These are phyloP conservation scores for Atlantisia rogersi DNA, from an alignment of 2,113 vertebrate species.

Conservation along the genomic window DNA sequence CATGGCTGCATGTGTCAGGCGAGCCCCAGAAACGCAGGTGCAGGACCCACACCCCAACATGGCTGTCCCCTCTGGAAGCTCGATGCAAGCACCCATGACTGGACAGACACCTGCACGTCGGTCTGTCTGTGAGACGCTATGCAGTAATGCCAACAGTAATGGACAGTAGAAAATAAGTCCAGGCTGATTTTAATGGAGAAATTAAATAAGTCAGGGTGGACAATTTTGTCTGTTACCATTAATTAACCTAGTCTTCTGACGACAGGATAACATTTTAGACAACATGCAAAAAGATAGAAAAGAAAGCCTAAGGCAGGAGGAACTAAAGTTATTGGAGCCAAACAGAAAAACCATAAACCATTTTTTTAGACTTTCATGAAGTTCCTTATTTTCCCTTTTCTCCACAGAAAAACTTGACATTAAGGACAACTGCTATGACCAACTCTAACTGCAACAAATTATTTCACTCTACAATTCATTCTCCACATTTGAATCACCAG, in stretches of 20 bases:
- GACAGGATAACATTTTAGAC: not conserved
- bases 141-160: not conserved
- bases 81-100: rapidly evolving
- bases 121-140: not conserved
- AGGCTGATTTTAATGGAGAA: not conserved
- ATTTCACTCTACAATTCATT: not conserved
- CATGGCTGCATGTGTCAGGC: not conserved
- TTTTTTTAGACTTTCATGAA: not conserved
- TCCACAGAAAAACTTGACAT: not conserved
- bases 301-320: not conserved
- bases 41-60: rapidly evolving
- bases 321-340: not conserved
- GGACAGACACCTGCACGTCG: not conserved
- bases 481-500: not conserved
- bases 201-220: not conserved
- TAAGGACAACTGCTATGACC: not conserved
- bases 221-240: not conserved
- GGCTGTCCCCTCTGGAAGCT: not conserved
- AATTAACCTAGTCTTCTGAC: not conserved
- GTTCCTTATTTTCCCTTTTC: not conserved
- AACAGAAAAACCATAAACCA: not conserved
- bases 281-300: not conserved
- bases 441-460: not conserved
- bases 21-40: not conserved
- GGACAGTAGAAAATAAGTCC: not conserved